Conservation (phyloP, 2,797 vertebrate genomes). For the Poeciliopsis gracilis region DNA sequence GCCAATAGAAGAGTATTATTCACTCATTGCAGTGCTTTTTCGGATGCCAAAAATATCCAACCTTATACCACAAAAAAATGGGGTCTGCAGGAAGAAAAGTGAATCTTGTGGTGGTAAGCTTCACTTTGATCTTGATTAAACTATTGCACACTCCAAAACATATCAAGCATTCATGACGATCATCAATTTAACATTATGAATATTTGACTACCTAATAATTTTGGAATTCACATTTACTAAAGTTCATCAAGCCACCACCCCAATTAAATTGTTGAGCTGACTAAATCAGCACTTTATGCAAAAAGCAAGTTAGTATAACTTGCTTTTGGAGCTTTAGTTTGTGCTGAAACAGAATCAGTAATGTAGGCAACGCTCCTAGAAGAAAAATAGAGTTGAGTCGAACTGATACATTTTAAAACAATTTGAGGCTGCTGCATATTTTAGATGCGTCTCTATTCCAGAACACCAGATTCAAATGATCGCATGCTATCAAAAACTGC, state of each 20-base stretch:
- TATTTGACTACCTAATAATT: constrained; percentile 34
- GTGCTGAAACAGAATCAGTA: neutral
- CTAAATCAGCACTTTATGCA: constrained; percentile 13
- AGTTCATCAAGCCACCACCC: constrained; percentile 19
- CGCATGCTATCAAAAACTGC: too few relatives aligned
- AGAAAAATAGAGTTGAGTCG: neutral
- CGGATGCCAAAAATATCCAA: neutral
- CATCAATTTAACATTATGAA: constrained; percentile 2
- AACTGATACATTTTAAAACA: neutral
- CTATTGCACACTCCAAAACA: constrained; percentile 26
- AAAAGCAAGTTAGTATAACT: neutral
- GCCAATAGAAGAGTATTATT: constrained; percentile 6
- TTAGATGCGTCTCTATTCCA: too few relatives aligned
- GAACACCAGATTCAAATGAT: too few relatives aligned
- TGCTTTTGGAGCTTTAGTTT: neutral
- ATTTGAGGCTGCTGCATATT: neutral
- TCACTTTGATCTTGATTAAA: constrained; percentile 25
- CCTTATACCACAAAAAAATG: neutral
- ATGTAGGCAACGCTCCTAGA: neutral
- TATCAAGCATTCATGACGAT: neutral
- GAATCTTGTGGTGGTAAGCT: neutral
- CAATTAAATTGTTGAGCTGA: constrained; percentile 35
- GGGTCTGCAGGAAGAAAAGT: constrained; percentile 1
- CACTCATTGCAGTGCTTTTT: neutral
- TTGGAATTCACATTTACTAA: constrained; percentile 22